phyloP scores from a whole-genome alignment of 2,888 invertebrate species.

The Platycnemis pennipes region DNA sequence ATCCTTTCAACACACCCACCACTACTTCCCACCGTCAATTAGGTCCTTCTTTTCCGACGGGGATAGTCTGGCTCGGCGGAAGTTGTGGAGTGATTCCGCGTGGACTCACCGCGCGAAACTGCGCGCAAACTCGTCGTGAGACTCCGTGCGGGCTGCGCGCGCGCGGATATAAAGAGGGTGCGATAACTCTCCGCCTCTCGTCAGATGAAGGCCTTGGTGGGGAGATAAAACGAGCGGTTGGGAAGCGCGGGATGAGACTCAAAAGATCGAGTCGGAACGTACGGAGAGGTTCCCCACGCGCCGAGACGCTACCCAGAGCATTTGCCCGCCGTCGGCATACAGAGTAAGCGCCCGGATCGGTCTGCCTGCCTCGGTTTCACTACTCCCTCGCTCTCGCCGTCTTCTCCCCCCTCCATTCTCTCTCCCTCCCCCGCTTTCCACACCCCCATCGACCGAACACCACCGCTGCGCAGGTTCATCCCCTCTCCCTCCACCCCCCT shows the following conservation, averaged over 20 bases:
- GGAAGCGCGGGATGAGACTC: too few species aligned
- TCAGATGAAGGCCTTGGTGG: too few species aligned
- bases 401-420: not conserved
- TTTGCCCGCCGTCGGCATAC: not conserved
- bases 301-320: not conserved
- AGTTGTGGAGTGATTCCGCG: too few species aligned
- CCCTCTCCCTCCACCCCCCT: not conserved
- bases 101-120: too few species aligned
- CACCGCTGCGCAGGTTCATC: conserved; percentile 13
- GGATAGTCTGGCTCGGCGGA: too few species aligned
- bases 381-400: not conserved
- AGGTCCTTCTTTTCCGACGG: not conserved
- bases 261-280: too few species aligned
- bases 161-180: too few species aligned
- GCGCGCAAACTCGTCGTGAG: too few species aligned
- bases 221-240: too few species aligned
- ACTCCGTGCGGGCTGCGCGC: too few species aligned
- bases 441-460: not conserved
- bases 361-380: not conserved
- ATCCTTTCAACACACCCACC: not conserved
- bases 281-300: too few species aligned
- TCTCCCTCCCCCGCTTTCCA: not conserved
- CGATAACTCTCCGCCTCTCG: too few species aligned
- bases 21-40: not conserved
- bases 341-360: not conserved